A percentile compares a stretch with the other conserved stretches of the same genome.
phyloP scores from a whole-genome alignment of 2,888 invertebrate genomes.

The Branchipolynoe longqiensis region DNA sequence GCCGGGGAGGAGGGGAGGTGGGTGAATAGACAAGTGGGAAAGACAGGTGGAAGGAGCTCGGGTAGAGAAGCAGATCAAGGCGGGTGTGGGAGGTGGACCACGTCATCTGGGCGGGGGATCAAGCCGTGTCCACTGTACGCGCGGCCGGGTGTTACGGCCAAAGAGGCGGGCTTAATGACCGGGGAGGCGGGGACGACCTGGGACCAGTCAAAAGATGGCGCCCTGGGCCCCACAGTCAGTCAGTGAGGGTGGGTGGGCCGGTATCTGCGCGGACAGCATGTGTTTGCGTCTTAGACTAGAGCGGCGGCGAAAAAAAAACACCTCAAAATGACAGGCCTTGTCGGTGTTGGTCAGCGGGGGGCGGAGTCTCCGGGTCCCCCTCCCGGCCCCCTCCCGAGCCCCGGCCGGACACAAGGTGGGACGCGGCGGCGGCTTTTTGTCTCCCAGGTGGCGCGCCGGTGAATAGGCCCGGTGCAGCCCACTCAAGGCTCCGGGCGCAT shows the following conservation, averaged over 20 bases:
- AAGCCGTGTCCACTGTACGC: neutral
- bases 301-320: slow-evolving; percentile 2
- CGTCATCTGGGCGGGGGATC: neutral
- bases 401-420: slow-evolving; percentile 7
- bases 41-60: neutral
- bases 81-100: neutral
- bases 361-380: neutral
- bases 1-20: neutral
- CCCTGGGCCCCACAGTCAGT: too few species aligned
- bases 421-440: neutral
- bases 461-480: slow-evolving; percentile 1
- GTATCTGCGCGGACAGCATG: slow-evolving; percentile 54
- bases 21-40: neutral
- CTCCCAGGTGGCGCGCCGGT: slow-evolving; percentile 17
- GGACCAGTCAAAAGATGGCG: neutral
- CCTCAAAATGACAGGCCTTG: slow-evolving; percentile 38
- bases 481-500: too few species aligned
- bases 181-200: neutral
- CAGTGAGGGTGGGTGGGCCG: too few species aligned
- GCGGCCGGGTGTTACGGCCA: slow-evolving; percentile 11
- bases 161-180: slow-evolving; percentile 17
- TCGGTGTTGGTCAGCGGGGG: slow-evolving; percentile 45
- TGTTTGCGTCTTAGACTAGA: slow-evolving; percentile 38
- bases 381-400: slow-evolving; percentile 1
- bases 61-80: neutral